A percentile compares a stretch with the other conserved stretches of the same genome.
These are phyloP conservation scores for Hanleya hanleyi DNA, from an alignment of 2,888 invertebrate species.

Conservation along the genomic window DNA sequence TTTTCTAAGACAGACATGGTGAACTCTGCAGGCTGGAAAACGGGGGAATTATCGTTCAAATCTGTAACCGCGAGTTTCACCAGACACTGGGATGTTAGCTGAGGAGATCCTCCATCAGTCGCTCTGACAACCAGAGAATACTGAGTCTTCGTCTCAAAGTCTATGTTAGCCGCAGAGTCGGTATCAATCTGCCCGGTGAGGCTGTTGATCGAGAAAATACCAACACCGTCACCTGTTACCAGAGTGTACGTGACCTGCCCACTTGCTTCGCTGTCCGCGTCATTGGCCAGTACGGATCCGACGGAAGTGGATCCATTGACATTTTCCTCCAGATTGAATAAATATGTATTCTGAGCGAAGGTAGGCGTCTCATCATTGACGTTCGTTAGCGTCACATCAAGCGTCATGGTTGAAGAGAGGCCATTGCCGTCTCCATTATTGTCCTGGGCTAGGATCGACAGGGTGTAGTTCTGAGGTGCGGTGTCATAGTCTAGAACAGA, in stretches of 20 bases:
- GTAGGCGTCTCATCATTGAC: slow-evolving; percentile 20
- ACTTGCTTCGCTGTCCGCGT: slow-evolving; percentile 46
- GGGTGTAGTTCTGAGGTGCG: slow-evolving; percentile 4
- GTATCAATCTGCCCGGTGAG: slow-evolving; percentile 47
- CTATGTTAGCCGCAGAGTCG: slow-evolving; percentile 30
- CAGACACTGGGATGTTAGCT: slow-evolving; percentile 42
- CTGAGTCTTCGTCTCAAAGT: slow-evolving; percentile 50
- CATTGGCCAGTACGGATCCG: slow-evolving; percentile 35
- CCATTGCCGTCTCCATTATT: neutral
- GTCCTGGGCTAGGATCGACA: slow-evolving; percentile 14
- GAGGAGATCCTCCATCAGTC: slow-evolving; percentile 47
- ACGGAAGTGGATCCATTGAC: slow-evolving; percentile 25
- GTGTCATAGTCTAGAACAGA: slow-evolving; percentile 19
- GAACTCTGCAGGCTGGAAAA: slow-evolving; percentile 39
- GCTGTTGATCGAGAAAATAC: slow-evolving; percentile 48
- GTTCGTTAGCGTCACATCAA: slow-evolving; percentile 9
- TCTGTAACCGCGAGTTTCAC: slow-evolving; percentile 48
- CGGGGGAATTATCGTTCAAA: slow-evolving; percentile 57
- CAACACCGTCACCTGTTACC: slow-evolving; percentile 40
- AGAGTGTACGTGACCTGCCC: slow-evolving; percentile 46
- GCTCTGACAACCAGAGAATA: slow-evolving; percentile 52
- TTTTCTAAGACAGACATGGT: slow-evolving; percentile 45
- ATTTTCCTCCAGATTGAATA: slow-evolving; percentile 17
- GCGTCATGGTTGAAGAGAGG: neutral
- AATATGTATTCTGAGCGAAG: slow-evolving; percentile 18